A percentile compares a stretch with the other conserved stretches of the same genome.
phyloP scores from a whole-genome alignment of 2,113 vertebrate genomes.

The Labeo catla region DNA sequence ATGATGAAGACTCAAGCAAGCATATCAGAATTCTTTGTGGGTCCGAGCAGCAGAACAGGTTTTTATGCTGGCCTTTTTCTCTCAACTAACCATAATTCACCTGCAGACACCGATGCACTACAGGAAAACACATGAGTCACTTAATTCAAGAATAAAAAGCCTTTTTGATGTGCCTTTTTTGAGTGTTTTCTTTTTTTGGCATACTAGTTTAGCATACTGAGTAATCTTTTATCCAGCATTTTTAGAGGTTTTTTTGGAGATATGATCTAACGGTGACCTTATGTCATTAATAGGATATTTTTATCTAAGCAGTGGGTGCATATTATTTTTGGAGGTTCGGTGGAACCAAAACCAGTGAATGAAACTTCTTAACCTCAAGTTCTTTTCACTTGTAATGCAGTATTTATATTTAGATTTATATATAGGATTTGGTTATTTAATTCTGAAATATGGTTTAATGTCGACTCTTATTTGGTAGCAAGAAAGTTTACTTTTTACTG shows the following conservation, averaged over 20 bases:
- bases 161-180: neutral
- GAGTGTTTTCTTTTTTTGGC: neutral
- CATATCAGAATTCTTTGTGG: neutral
- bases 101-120: neutral
- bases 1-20: neutral
- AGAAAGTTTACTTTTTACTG: neutral
- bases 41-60: neutral
- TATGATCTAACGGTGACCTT: neutral
- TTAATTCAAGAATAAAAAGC: neutral
- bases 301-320: neutral
- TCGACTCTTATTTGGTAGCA: neutral
- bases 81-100: neutral
- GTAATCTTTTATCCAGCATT: neutral
- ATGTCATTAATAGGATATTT: neutral
- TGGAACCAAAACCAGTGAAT: neutral
- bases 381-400: neutral
- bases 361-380: neutral
- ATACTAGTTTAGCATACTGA: neutral
- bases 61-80: neutral
- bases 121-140: constrained; percentile 10
- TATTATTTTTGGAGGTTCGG: neutral
- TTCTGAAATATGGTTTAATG: neutral
- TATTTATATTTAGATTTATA: neutral
- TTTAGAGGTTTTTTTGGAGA: neutral
- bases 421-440: neutral